These are phyloP conservation scores for Glyphotaelius pellucidus DNA, from an alignment of 2,888 invertebrate species.

Conservation along the genomic window DNA sequence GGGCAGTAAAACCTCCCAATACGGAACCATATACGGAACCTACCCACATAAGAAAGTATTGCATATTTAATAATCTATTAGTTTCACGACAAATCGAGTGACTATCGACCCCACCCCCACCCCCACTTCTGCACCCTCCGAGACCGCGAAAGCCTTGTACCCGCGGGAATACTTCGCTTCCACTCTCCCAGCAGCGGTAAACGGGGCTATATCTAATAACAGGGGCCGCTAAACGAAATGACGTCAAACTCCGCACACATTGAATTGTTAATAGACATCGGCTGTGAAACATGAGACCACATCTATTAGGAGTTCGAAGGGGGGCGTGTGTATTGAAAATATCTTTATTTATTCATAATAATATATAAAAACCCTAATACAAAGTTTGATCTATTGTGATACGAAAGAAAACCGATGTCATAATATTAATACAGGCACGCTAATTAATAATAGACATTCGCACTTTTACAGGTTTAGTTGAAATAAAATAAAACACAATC, in stretches of 20 bases:
- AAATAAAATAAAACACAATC: too few relatives aligned
- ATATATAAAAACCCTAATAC: too few relatives aligned
- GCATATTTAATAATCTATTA: not conserved
- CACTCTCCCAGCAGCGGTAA: not conserved
- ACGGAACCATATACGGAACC: too few relatives aligned
- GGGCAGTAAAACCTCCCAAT: too few relatives aligned
- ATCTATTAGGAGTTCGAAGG: not conserved
- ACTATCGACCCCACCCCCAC: not conserved
- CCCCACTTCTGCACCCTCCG: not conserved
- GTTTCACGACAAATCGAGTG: not conserved
- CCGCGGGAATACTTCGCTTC: not conserved
- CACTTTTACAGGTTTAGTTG: too few relatives aligned
- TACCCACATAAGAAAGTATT: not conserved
- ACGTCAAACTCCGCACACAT: not conserved
- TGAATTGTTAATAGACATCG: not conserved
- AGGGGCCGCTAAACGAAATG: slow-evolving; percentile 7
- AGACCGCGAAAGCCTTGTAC: not conserved
- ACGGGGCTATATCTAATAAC: not conserved
- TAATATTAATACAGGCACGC: too few relatives aligned
- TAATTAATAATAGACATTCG: too few relatives aligned
- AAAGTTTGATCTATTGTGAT: too few relatives aligned
- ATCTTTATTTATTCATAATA: not conserved
- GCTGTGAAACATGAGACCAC: not conserved
- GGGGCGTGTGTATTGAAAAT: not conserved
- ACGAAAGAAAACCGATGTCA: too few relatives aligned